These are phyloP conservation scores for Troglohyphantes excavatus DNA, from an alignment of 2,888 invertebrate genomes.

Conservation along the genomic window DNA sequence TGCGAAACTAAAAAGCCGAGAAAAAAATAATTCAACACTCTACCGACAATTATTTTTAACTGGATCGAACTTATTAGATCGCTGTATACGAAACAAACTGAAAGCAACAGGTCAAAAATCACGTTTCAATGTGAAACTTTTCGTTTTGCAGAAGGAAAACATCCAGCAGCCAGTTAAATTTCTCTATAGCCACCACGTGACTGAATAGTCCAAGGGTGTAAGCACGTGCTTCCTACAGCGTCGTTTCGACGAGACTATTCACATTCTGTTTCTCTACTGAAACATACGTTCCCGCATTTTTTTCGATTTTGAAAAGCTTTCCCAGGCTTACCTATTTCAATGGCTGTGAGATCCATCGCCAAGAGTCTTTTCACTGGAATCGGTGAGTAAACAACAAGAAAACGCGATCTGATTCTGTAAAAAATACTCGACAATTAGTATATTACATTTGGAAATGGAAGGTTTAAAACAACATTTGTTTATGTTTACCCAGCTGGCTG, in stretches of 20 bases:
- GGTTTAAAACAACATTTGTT: conserved; percentile 35
- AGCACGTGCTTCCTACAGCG: conserved; percentile 64
- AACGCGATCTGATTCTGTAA: neutral
- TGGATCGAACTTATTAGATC: too few species aligned
- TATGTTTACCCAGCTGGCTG: conserved; percentile 12
- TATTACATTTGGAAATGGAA: neutral
- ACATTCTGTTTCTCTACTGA: conserved; percentile 14
- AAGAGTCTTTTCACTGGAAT: conserved; percentile 42
- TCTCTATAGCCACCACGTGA: conserved; percentile 33
- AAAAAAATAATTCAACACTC: too few species aligned
- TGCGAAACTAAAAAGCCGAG: too few species aligned
- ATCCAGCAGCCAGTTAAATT: conserved; percentile 17
- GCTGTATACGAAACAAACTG: too few species aligned
- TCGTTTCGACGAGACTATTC: conserved; percentile 31
- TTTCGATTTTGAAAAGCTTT: neutral
- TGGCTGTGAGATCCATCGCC: conserved; percentile 49
- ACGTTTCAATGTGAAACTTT: neutral
- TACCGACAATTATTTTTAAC: too few species aligned
- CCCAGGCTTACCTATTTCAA: neutral
- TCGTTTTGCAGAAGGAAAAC: conserved; percentile 14
- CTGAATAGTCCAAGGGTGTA: conserved; percentile 41
- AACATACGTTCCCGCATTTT: conserved; percentile 7
- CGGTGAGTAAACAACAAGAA: conserved; percentile 15
- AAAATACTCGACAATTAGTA: neutral
- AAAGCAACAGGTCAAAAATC: conserved; percentile 35